These are phyloP conservation scores for Lycodopsis pacificus DNA, from an alignment of 2,797 vertebrate genomes.

Conservation along the genomic window DNA sequence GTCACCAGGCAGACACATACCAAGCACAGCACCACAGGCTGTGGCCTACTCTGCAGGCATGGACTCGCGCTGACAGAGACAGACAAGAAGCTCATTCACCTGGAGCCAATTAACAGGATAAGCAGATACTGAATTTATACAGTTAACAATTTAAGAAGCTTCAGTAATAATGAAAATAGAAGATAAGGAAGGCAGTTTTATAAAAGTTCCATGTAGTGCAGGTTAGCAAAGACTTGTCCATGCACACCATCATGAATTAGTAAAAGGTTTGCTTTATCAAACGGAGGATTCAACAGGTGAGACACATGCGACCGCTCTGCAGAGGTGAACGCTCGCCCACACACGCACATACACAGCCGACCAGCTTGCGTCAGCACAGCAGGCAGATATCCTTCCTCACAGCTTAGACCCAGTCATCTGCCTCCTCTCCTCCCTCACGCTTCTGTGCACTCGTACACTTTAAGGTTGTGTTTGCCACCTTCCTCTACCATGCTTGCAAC, in stretches of 20 bases:
- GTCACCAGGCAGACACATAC: conserved; percentile 38
- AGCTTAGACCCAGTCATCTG: background rate
- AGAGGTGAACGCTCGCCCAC: conserved; percentile 20
- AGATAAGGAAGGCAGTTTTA: background rate
- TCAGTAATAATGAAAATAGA: background rate
- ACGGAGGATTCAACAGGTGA: conserved; percentile 31
- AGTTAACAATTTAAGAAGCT: background rate
- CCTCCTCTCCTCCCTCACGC: background rate
- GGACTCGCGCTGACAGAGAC: conserved; percentile 32
- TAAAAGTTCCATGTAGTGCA: background rate
- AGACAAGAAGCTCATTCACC: conserved; percentile 2
- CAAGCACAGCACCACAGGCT: conserved; percentile 1
- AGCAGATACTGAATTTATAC: background rate
- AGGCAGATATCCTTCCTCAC: conserved; percentile 17
- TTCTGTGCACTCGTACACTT: background rate
- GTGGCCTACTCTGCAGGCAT: conserved; percentile 32
- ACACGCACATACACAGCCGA: background rate
- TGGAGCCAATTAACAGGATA: background rate
- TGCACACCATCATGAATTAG: conserved; percentile 30
- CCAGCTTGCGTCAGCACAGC: conserved; percentile 34
- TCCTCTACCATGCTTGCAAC: background rate
- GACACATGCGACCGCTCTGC: conserved; percentile 36
- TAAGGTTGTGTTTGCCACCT: background rate
- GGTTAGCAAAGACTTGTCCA: background rate
- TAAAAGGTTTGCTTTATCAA: conserved; percentile 40